Base-by-base conservation (phyloP, 2,888 invertebrate genomes). In the Caenorhabditis sp. region DNA sequence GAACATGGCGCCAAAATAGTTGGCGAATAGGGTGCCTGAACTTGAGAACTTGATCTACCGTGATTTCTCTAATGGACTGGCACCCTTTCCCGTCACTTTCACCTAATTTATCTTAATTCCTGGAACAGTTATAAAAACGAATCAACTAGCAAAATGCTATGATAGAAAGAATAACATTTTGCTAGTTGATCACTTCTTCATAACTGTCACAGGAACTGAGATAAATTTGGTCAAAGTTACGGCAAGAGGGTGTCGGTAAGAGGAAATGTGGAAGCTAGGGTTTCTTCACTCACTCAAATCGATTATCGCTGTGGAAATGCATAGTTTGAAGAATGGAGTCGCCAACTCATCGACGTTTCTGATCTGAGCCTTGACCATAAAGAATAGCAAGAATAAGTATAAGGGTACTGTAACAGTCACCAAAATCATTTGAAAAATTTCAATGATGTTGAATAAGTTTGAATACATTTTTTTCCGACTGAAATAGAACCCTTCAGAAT, bases 1-100 rank as follows among this genome's bases (percentile, higher is more conserved):
- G 22, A 82, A 79, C 73, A 82, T 79, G 31, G 59, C 74, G 2
- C 82, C 82, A 19, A 73, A 74, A 58, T 79, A 82, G 44, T 82
- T 82, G 49, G 68, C 56, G 10, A 82, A 74, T n/a, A 80, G 68
- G 7, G 74, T 80, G 19, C 49, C 80, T 80, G 51, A 31, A 35
- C 41, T 66, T 80, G 49, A 12, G 41, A 54, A 41, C 6, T 14
- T 2, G 44, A 49, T 28, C 26, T 28, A 1, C 7, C 38, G 16
- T 24, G 5, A 12, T 22, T 26, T 16, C 8, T 16, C 41, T 19
- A 22, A 41, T 19, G n/a, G n/a, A n/a, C n/a, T n/a, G n/a, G n/a
- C n/a, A n/a, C n/a, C n/a, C n/a, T n/a, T n/a, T n/a, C 41, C 41
- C n/a, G n/a, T n/a, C n/a, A n/a, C n/a, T n/a, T n/a, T n/a, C n/a